Base-by-base conservation (phyloP, 2,797 vertebrate species). In the Cynodonichthys magdalenae region DNA sequence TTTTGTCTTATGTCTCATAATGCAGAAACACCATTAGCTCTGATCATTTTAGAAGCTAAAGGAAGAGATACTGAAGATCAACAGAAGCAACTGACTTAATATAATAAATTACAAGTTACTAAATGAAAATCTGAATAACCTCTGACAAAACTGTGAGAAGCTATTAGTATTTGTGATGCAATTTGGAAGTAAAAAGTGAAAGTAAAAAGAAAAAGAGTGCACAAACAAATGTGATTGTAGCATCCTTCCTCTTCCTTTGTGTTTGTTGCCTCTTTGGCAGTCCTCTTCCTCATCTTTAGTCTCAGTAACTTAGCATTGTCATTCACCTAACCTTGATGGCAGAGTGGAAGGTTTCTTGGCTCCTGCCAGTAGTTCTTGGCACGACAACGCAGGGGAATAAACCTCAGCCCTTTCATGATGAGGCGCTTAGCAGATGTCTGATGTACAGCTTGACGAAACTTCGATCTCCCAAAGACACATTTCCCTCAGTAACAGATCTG, bases 281-380 rank as follows among this genome's bases (percentile, higher is more conserved):
- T 75, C 66, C 71, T 44, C 62, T 69, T 45, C 66, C 53, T 77
- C 58, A 67, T 82, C 64, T 66, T 45, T 66, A 68, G 72, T 83
- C 81, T 87, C 77, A 59, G 77, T 83, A 80, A 70, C 81, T 77
- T 79, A 59, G 71, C 31, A n/a, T 86, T 86, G 86, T 89, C 84
- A 86, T 89, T 90, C 87, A 82, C 69, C 84, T 89, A 82, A 90
- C 89, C 90, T 89, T 90, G 82, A 82, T 82, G 88, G 80, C 80
- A 78, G 75, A 84, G 81, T 80, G 76, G 84, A 87, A 83, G 86
- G 75, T 65, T 89, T 88, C 88, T 86, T 87, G 87, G 87, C 76
- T 77, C 76, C 84, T 86, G 85, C 79, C 81, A 82, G 68, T 89
- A 80, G 86, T 85, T 90, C 84, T 86, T 91, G 89, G 90, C 90